phyloP scores from a whole-genome alignment of 2,888 invertebrate species.

The Tyria jacobaeae region DNA sequence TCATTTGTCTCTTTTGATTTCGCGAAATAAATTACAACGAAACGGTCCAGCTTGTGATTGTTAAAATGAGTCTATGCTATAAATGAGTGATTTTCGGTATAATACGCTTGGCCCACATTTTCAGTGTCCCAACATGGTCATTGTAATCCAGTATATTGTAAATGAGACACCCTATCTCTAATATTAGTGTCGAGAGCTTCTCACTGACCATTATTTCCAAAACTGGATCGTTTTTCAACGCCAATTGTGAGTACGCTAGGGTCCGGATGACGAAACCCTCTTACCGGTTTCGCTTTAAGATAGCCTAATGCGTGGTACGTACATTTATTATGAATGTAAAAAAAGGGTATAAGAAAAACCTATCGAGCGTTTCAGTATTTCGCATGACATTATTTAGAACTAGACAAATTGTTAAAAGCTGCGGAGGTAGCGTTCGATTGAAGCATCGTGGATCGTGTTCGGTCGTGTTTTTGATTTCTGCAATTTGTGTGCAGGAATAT shows the following conservation, averaged over 20 bases:
- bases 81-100: conserved; percentile 18
- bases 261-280: conserved; percentile 46
- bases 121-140: conserved; percentile 25
- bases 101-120: conserved; percentile 25
- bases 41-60: background rate
- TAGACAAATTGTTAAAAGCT: background rate
- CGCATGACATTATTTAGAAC: background rate
- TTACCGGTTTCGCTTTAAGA: conserved; percentile 51
- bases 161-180: conserved; percentile 28
- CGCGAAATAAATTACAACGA: background rate
- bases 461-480: no score
- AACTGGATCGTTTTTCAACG: conserved; percentile 50
- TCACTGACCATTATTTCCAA: conserved; percentile 44
- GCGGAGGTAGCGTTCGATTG: no score
- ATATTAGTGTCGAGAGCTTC: conserved; percentile 41
- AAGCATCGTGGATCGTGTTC: no score
- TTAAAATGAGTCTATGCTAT: no score
- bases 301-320: conserved; percentile 56
- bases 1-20: background rate
- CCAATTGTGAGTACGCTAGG: conserved; percentile 42
- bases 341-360: background rate
- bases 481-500: no score
- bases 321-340: conserved; percentile 51
- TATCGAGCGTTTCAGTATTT: background rate
- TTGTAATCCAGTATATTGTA: conserved; percentile 42